Base-by-base conservation (phyloP, 2,113 vertebrate genomes). In the Pelobates fuscus region DNA sequence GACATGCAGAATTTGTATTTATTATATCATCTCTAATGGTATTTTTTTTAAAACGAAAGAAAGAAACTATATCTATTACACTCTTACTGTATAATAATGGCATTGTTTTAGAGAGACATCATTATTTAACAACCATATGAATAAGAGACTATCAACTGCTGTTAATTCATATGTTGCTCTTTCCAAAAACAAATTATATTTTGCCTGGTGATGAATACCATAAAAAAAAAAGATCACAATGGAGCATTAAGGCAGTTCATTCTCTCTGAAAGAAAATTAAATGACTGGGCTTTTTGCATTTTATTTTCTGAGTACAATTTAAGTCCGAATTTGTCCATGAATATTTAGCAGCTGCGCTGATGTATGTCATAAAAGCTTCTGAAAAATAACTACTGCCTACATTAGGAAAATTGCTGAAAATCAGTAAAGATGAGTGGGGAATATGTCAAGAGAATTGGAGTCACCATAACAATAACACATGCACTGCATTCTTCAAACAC, bases 321-420 rank as follows among this genome's bases (percentile, higher is more conserved):
- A 23, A 21, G 24, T 43, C 57, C 54, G 41, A 59, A 41, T 70
- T 41, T 41, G 23, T 59, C 30, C 23, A 70, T 70, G 67, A 70
- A 70, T 70, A 70, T 70, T 70, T 70, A 70, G 52, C 37, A 70
- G 54, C 21, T 70, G 21, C 23, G 52, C 67, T 58, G 52, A 58
- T 43, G 67, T 20, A 70, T 30, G 52, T 26, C 43, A 52, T 67
- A 67, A 67, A n/a, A 43, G 67, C 54, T 43, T 70, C 27, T 59
- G 54, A 24, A 54, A 58, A 70, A 59, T 69, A 69, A 69, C 27
- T 69, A 55, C 32, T 41, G 54, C 41, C 67, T 70, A 8, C 54
- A 70, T 70, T 70, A 70, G 32, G 54, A 70, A 58, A 70, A 70
- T 70, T 70, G 67, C 58, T 70, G 57, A 59, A 70, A 70, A 70